Evolutionary conservation across 2,797 vertebrate species (phyloP), one percentile per base, ranked within the genome.

Genomic region (Enteromius fasciolatus): DNA sequence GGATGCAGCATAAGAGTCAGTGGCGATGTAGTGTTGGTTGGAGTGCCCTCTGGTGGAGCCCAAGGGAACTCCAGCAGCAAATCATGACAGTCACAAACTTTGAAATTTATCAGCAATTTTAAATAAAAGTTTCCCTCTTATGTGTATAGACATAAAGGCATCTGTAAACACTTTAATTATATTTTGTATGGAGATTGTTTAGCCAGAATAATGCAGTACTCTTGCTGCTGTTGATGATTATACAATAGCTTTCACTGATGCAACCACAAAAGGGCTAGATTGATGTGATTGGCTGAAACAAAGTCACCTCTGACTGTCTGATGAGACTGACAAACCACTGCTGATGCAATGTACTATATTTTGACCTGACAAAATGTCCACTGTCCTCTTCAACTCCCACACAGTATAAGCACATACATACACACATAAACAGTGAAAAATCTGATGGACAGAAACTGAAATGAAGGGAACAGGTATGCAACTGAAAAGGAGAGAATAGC

Each of bases 331-430:
- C 20, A 73, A 85, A 75, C 28, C 39, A 61, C 68, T 78, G 17
- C 78, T 85, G 25, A 50, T 68, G 31, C 33, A 1, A 52, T 72
- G n/a, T 14, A 78, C 36, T 46, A 69, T 83, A 69, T 72, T 87
- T 66, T 80, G 77, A 8, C 80, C 63, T 74, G 61, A 86, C 52
- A 80, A 61, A 82, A 85, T 80, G 66, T 73, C 61, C 46, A 25
- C 66, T 69, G 76, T 79, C 68, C 88, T 91, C 90, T 91, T 76
- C 83, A 90, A 87, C 90, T 79, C 91, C 92, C 92, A 93, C 91
- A 67, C 83, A 82, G n/a, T 46, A 66, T 25, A 66, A 23, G 31
- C 36, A 25, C 50, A 77, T 10, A 68, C 25, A 66, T 44, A 52
- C 11, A 50, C 76, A 44, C 23, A 46, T 48, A 66, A n/a, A 48